Base-by-base conservation (phyloP, 1,140 invertebrate species). In the Stratiolaelaps scimitus region DNA sequence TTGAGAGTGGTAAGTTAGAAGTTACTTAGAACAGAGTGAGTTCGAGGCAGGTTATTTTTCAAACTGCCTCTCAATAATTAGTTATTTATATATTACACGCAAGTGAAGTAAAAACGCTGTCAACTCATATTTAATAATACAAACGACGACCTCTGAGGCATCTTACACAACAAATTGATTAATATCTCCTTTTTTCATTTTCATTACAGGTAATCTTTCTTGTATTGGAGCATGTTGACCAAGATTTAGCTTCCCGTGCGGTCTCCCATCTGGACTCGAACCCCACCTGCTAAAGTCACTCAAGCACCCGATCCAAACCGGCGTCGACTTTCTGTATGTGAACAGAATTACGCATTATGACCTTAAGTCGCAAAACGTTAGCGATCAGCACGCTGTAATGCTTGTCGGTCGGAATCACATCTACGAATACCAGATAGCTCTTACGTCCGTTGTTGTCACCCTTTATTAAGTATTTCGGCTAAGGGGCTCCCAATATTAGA, bases 151-250 rank as follows among this genome's bases (percentile, higher is more conserved):
- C n/a, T n/a, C n/a, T n/a, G n/a, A n/a, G n/a, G n/a, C n/a, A n/a
- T n/a, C n/a, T n/a, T n/a, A n/a, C n/a, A n/a, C n/a, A n/a, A n/a
- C n/a, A n/a, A n/a, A n/a, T n/a, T n/a, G n/a, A n/a, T n/a, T n/a
- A n/a, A n/a, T n/a, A n/a, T n/a, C n/a, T n/a, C n/a, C n/a, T n/a
- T n/a, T n/a, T 4, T 28, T 48, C 15, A 4, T 4, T 15, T 60
- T 34, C 4, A 19, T 60, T 26, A 2, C 73, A 92, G 48, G 82
- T 87, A 17, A 79, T 98, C 46, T 95, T 88, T 78, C 77, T 99
- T 53, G 92, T 99, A 1, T 98, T 99, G 75, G 95, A 99, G 76
- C 92, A 95, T 76, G 83, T 98, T 10, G 91, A 95, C 69, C 85
- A 88, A 72, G 89, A 93, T 76, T 77, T 94, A 20, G 82, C 83